phyloP scores from a whole-genome alignment of 53 echinoderm and acorn worm genomes.

The Apostichopus leukothele region DNA sequence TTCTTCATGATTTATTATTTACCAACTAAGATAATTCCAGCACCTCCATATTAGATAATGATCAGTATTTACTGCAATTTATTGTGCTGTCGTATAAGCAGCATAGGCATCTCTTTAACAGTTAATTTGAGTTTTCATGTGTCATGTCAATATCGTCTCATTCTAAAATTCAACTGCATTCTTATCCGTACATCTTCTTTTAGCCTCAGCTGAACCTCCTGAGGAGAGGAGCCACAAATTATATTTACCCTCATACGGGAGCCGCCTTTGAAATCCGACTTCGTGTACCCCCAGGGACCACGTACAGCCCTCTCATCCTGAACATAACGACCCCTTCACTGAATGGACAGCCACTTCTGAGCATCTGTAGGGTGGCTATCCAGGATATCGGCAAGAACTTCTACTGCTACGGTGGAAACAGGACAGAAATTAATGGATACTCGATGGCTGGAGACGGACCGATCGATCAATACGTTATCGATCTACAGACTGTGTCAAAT shows the following conservation, averaged over 20 bases:
- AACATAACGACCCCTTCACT: conserved; percentile 68
- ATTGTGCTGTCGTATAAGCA: too few relatives aligned
- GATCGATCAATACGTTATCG: conserved; percentile 52
- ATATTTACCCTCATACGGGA: conserved; percentile 75
- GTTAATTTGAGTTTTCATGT: neutral
- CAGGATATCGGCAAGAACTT: conserved; percentile 65
- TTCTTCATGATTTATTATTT: too few relatives aligned
- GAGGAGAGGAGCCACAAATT: conserved; percentile 61
- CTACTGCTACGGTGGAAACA: conserved; percentile 58
- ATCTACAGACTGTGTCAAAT: conserved; percentile 74
- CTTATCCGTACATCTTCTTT: neutral
- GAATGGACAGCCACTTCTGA: conserved; percentile 57
- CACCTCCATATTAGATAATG: too few relatives aligned
- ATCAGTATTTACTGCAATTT: too few relatives aligned
- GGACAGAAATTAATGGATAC: conserved; percentile 36
- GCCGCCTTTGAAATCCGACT: conserved; percentile 70
- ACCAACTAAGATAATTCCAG: too few relatives aligned
- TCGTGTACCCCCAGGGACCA: conserved; percentile 71
- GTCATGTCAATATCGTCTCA: neutral
- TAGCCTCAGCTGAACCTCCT: conserved; percentile 49
- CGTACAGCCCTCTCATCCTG: conserved; percentile 63
- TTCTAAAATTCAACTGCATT: too few relatives aligned
- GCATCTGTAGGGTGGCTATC: conserved; percentile 70
- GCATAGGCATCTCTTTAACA: neutral
- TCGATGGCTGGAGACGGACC: conserved; percentile 45